Base-by-base conservation (phyloP, 2,888 invertebrate species). In the Erannis defoliaria region DNA sequence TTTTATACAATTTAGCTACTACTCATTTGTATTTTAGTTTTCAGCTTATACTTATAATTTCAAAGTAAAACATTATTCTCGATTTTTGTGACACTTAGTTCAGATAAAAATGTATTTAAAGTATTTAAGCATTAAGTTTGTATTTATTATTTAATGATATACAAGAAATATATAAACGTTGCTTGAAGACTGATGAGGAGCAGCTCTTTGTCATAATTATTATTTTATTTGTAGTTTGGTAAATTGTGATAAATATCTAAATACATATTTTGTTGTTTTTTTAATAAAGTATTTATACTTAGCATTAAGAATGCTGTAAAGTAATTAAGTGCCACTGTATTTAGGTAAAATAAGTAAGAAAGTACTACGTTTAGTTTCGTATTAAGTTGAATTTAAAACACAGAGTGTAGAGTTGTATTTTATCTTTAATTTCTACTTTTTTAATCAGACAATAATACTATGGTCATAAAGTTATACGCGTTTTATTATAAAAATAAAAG, bases 291-390 rank as follows among this genome's bases (percentile, higher is more conserved):
- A 70, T 70, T 73, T 75, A n/a, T n/a, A 75, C 76, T 67, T 64
- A 67, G 81, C 82, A 84, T 83, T 82, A 70, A 69, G 64, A 82
- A 83, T 82, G 84, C 84, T 74, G 54, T 57, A 71, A 73, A 70
- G 64, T 57, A 49, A 67, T 54, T 42, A 56, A 67, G 64, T 64
- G 68, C 66, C 66, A 64, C 62, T 68, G 68, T 42, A 45, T 69
- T 63, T 64, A 43, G 49, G 37, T 18, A 12, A 21, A 43, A 3
- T 40, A 18, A 40, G 21, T 18, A 38, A 8, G 16, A 19, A 14
- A 38, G 9, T 19, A 38, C 19, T 8, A 14, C 1, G 5, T 14
- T 43, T 2, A 9, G 5, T 23, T 26, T 23, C 21, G 2, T 23
- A 26, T 8, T 14, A 26, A 45, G 10, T 26, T 45, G 16, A 21